Base-by-base conservation (phyloP, 2,888 invertebrate species). In the Spilosoma lubricipeda region DNA sequence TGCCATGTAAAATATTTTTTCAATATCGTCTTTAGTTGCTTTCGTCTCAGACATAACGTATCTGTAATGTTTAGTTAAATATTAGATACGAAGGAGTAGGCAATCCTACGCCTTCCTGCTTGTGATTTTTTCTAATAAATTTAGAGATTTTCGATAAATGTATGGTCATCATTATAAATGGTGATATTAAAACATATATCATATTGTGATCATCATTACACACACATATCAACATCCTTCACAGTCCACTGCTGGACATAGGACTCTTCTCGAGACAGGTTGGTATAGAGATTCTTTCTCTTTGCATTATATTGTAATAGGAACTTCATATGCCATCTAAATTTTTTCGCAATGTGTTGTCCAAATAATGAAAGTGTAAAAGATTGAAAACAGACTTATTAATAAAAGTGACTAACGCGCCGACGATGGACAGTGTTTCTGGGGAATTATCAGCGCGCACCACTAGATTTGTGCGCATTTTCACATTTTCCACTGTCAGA, bases 31-130 rank as follows among this genome's bases (percentile, higher is more conserved):
- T 20, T 77, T 3, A 0, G 84, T 89, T 3, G 91, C 88, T 0
- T 82, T 80, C 1, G 91, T 90, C 72, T 93, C 90, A 0, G 94
- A 94, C 71, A 93, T 82, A 3, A 91, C 90, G 74, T 94, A 94
- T 2, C 94, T 94, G 83, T 59, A 87, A 89, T 52, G 5, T 70
- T 59, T 7, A 23, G n/a, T 52, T 18, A 27, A 67, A 72, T 39
- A 76, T 68, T 13, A 66, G 20, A 30, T 42, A 13, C 30, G 5
- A 59, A 30, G 59, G 1, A 63, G 15, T 15, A 27, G 59, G 5
- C 5, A 27, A 18, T 15, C 15, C 8, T 52, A 52, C 15, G 23
- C 20, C 0, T 52, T 20, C 48, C 20, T 52, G 48, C 1, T 52
- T 7, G 48, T 52, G 5, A 23, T 7, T 52, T 23, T 20, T 23